Evolutionary conservation across 2,797 vertebrate genomes (phyloP).

Genomic region (Diplodus puntazzo): DNA sequence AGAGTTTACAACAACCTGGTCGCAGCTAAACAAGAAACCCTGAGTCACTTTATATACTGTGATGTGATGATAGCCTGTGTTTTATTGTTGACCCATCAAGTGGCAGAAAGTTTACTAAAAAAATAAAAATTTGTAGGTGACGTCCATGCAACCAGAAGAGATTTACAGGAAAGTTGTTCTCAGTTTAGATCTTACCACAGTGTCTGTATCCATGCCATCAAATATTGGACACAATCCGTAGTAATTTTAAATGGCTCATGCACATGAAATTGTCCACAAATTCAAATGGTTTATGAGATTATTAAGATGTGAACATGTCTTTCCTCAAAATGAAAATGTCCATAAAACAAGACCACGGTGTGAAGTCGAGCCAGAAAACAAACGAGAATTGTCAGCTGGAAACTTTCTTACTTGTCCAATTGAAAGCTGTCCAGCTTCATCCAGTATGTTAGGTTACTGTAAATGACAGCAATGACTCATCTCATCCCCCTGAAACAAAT

Average conservation of each 20-base stretch:
- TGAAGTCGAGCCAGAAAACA: slow-evolving; percentile 4
- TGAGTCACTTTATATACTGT: background rate
- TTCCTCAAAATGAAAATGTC: slow-evolving; percentile 27
- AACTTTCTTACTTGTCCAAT: slow-evolving; percentile 5
- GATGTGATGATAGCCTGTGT: too few relatives aligned
- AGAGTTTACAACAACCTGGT: too few relatives aligned
- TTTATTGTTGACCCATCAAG: too few relatives aligned
- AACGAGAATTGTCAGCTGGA: slow-evolving; percentile 6
- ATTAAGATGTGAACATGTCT: slow-evolving; percentile 22
- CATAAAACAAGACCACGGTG: slow-evolving; percentile 18
- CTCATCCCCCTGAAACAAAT: slow-evolving; percentile 28
- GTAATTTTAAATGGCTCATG: background rate
- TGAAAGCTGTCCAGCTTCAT: slow-evolving; percentile 33
- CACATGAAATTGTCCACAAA: background rate
- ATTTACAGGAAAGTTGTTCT: slow-evolving; percentile 4
- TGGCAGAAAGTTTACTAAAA: background rate
- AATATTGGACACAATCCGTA: slow-evolving; percentile 5
- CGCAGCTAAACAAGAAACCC: too few relatives aligned
- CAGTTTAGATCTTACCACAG: background rate
- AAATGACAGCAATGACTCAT: slow-evolving; percentile 46
- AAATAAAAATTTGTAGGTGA: background rate
- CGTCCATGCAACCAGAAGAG: background rate
- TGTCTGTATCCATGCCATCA: background rate
- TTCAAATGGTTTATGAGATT: slow-evolving; percentile 10
- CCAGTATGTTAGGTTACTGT: slow-evolving; percentile 33